These are phyloP conservation scores for Myodes glareolus DNA, from an alignment of 2,113 vertebrate genomes.

Conservation along the genomic window DNA sequence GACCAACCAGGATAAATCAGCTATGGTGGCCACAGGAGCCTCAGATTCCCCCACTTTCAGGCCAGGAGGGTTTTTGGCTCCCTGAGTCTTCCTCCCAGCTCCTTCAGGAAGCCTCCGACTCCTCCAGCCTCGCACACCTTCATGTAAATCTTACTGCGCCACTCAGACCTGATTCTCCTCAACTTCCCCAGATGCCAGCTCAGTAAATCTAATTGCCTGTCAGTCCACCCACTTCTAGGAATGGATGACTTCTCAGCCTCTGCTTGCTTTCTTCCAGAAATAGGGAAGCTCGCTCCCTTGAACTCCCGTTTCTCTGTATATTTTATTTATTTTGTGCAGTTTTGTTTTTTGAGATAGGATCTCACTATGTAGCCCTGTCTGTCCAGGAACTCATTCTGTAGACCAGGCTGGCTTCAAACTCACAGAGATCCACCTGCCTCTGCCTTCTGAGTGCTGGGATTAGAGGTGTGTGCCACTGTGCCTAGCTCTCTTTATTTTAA, in stretches of 20 bases:
- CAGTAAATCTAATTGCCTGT: background rate
- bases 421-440: background rate
- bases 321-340: background rate
- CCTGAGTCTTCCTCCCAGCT: background rate
- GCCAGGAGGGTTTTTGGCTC: background rate
- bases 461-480: background rate
- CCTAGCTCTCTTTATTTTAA: background rate
- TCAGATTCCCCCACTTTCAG: background rate
- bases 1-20: background rate
- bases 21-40: background rate
- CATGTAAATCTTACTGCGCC: background rate
- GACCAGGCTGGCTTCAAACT: background rate
- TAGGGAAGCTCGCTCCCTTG: background rate
- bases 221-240: background rate
- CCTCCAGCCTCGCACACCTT: background rate
- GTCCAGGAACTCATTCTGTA: background rate
- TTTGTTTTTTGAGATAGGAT: background rate
- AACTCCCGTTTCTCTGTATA: background rate
- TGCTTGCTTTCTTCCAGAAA: background rate
- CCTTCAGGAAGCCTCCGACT: slow-evolving; percentile 2
- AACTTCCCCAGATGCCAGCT: background rate
- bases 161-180: background rate
- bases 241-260: background rate
- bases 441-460: background rate
- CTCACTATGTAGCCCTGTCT: background rate